Evolutionary conservation across 2,888 invertebrate species (phyloP), one percentile per base, ranked within the genome.

Genomic region (Watsonalla binaria): DNA sequence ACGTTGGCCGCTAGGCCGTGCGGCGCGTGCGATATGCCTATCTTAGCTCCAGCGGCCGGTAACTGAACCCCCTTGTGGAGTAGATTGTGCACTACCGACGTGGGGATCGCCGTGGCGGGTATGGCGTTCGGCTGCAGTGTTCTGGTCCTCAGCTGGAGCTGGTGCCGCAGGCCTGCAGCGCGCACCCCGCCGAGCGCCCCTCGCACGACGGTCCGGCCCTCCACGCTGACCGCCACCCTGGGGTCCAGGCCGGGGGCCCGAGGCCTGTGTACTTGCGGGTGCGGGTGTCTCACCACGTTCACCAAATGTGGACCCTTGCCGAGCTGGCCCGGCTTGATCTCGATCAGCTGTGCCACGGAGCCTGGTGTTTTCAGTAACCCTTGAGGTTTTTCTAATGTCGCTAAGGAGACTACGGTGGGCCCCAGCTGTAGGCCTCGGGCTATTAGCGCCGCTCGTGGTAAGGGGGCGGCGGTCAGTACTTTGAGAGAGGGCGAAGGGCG

Each of bases 271-370:
- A 9, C 37, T 6, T 42, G 42, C 11, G 42, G 42, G 2, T 69
- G 75, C 24, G 85, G 85, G n/a, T 77, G 84, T 0, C 88, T 66
- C 5, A 90, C 75, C 4, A 90, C 90, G 69, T 90, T 90, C 7
- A 90, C 86, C 5, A 90, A 59, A 49, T 90, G 90, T 15, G 88
- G 81, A 0, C 86, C 87, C 55, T 84, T 85, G 52, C 80, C 84
- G 1, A 89, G 67, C 59, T 83, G 85, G 0, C 84, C 84, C 58
- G 82, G 72, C 60, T 88, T 88, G 62, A 90, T 84, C 62, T 90
- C 90, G 68, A 87, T 86, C 62, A 85, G 78, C 60, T 89, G 90
- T 39, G 89, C 77, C 14, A 88, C 81, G 0, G 82, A 75, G 39
- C 82, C 84, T 11, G 82, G 80, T 5, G 85, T 76, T 53, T 88